Evolutionary conservation across 2,797 vertebrate species (phyloP).

Genomic region (Esox lucius): DNA sequence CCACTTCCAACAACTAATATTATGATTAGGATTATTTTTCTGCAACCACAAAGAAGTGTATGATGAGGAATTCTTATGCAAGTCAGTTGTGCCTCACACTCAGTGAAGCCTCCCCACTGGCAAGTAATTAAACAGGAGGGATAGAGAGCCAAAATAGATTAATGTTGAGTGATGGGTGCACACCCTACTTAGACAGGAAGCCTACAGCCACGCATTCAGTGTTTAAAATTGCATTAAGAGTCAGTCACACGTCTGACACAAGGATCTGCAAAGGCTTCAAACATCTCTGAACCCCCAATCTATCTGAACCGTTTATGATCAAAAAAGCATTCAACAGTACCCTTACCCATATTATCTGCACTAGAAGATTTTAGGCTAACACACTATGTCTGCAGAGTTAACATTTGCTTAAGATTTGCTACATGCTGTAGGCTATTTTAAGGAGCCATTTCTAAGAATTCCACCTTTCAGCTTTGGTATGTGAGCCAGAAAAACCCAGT

Average conservation of each 20-base stretch:
- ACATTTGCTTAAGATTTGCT: not conserved
- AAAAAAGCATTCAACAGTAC: not conserved
- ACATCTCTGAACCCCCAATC: constrained; percentile 15
- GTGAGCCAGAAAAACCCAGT: too few relatives aligned
- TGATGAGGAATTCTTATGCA: not conserved
- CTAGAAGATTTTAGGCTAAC: not conserved
- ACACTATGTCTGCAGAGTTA: not conserved
- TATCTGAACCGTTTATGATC: constrained; percentile 26
- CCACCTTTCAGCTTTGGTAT: too few relatives aligned
- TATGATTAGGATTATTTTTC: not conserved
- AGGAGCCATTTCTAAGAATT: too few relatives aligned
- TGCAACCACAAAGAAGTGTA: not conserved
- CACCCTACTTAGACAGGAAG: constrained; percentile 17
- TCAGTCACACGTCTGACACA: constrained; percentile 19
- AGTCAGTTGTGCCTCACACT: not conserved
- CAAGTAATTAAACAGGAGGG: constrained; percentile 3
- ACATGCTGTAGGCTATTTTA: not conserved
- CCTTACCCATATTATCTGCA: not conserved
- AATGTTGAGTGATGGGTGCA: constrained; percentile 24
- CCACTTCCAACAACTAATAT: not conserved
- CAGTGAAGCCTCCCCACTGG: not conserved
- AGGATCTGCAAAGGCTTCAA: constrained; percentile 27
- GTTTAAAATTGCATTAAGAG: constrained; percentile 37
- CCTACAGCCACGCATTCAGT: constrained; percentile 28
- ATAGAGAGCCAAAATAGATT: constrained; percentile 1